A percentile compares a stretch with the other conserved stretches of the same genome.
Conservation (phyloP, 2,797 vertebrate genomes). For the Acropternis orthonyx region DNA sequence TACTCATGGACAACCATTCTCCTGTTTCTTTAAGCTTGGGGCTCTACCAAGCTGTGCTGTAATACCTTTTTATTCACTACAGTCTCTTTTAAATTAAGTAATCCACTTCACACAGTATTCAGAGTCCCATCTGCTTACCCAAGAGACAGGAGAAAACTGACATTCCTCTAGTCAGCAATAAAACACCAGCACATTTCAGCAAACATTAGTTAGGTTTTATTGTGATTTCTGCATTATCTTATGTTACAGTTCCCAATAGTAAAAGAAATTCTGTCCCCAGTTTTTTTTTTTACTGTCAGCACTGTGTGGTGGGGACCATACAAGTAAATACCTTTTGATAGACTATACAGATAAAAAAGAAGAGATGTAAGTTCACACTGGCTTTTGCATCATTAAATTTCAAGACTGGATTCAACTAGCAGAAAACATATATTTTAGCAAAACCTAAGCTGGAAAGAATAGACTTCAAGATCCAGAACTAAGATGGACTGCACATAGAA, state of each 20-base stretch:
- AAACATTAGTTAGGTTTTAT: background rate
- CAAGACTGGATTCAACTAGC: background rate
- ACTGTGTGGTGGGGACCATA: background rate
- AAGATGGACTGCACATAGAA: background rate
- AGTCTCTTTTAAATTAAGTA: background rate
- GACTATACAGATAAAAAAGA: background rate
- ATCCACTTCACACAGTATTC: background rate
- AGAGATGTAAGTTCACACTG: background rate
- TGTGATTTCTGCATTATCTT: background rate
- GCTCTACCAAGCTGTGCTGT: background rate
- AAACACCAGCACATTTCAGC: background rate
- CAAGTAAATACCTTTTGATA: background rate
- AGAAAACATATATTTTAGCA: background rate
- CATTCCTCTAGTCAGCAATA: constrained; percentile 29
- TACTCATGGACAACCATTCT: background rate
- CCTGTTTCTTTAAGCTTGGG: background rate
- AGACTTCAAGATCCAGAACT: background rate
- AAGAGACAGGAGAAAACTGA: background rate
- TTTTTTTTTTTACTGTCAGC: background rate
- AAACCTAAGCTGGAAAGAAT: background rate
- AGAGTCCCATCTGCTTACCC: background rate
- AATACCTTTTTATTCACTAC: background rate
- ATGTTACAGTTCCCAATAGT: background rate
- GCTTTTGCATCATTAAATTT: background rate
- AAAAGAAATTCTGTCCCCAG: background rate